Conservation (phyloP, 2,113 vertebrate genomes). For the Paraplagusia blochii region DNA sequence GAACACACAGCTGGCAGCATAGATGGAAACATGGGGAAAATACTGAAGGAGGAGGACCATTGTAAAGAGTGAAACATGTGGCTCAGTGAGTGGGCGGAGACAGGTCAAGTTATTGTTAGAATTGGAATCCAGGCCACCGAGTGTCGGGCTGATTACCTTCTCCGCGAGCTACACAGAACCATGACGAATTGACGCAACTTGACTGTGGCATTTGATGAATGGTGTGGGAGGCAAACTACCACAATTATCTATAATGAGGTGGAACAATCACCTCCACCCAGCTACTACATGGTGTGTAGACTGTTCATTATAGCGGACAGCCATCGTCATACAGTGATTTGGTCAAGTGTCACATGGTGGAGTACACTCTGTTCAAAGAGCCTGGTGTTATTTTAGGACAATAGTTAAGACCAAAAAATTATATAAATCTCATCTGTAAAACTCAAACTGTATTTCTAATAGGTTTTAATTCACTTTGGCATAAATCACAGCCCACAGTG, state of each 20-base stretch:
- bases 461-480: too few species aligned
- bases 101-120: slow-evolving; percentile 59
- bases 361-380: background rate
- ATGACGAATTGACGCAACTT: slow-evolving; percentile 3
- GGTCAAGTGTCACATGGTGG: background rate
- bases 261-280: slow-evolving; percentile 23
- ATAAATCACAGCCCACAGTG: too few species aligned
- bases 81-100: slow-evolving; percentile 2
- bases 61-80: background rate
- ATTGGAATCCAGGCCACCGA: slow-evolving; percentile 54
- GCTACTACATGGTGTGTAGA: background rate
- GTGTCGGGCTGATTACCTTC: slow-evolving; percentile 21
- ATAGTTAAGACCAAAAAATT: too few species aligned
- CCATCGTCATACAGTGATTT: background rate
- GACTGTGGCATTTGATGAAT: slow-evolving; percentile 15
- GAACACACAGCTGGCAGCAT: too few species aligned
- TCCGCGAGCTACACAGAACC: background rate
- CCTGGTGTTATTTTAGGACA: background rate
- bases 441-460: too few species aligned
- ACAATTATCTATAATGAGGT: slow-evolving; percentile 32
- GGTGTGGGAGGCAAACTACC: slow-evolving; percentile 16
- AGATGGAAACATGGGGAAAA: too few species aligned
- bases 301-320: slow-evolving; percentile 14
- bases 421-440: too few species aligned
- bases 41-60: too few species aligned